Evolutionary conservation across 1,140 invertebrate species (phyloP), one percentile per base, ranked within the genome.

Genomic region (Euwallacea fornicatus): DNA sequence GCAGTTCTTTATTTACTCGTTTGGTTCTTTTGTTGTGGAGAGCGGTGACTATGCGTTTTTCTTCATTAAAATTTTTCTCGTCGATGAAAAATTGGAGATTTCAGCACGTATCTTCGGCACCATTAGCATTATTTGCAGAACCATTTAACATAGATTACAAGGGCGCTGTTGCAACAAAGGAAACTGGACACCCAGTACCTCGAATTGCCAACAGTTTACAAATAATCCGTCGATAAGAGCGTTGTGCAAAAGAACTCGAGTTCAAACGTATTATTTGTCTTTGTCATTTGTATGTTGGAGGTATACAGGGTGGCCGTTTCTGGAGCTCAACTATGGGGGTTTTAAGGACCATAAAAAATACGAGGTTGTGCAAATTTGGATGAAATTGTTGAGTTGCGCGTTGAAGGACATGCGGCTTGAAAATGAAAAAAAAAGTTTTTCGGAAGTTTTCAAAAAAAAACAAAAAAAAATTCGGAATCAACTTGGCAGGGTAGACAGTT

Each of bases 191-290:
- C 9, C 13, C 46, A 2, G 46, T 50, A 50, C 46, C 13, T 50
- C 46, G 46, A 50, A 50, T 50, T 13, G 46, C 46, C 46, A 50
- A 50, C 46, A 13, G 46, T 50, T 50, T 50, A 50, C 46, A 50
- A 50, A 50, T 50, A 50, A 50, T 50, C 46, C 46, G 13, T 50
- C 46, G 46, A 50, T 50, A 50, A 50, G 46, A 33, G 46, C 13
- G 46, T 2, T 6, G 9, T 50, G 46, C 46, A 50, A 50, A 50
- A 50, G 46, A 50, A 13, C 46, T 50, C 46, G 16, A 56, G 16
- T 13, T 56, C 54, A 56, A 56, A 56, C 54, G n/a, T 9, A 56
- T n/a, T 56, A 68, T 68, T 68, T 68, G 66, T 68, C 66, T 68
- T 60, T 68, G 66, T 68, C 66, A 60, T 68, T 54, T 21, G 55